These are phyloP conservation scores for Holocentrus rufus DNA, from an alignment of 2,797 vertebrate species.

Conservation along the genomic window DNA sequence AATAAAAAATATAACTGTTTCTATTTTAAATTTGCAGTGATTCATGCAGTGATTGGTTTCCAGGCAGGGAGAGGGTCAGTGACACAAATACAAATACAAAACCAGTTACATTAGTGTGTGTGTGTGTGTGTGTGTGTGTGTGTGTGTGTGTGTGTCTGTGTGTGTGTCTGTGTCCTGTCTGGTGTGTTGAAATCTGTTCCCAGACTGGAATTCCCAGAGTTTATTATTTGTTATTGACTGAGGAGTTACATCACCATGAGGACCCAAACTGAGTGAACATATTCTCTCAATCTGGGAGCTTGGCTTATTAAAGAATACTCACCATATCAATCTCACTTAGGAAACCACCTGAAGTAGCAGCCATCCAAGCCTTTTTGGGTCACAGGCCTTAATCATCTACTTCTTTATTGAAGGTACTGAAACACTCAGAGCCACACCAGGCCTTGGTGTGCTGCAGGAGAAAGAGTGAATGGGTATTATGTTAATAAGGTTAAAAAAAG, in stretches of 20 bases:
- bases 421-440: too few species aligned
- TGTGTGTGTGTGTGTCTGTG: not conserved
- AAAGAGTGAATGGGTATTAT: too few species aligned
- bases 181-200: conserved; percentile 39
- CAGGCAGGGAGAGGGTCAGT: not conserved
- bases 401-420: too few species aligned
- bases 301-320: not conserved
- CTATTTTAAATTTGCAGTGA: conserved; percentile 26
- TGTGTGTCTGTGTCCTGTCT: not conserved
- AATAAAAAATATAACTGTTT: conserved; percentile 62
- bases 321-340: too few species aligned
- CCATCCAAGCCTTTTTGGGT: too few species aligned
- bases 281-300: too few species aligned
- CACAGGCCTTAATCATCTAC: too few species aligned
- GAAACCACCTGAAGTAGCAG: too few species aligned
- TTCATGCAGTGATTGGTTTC: conserved; percentile 2
- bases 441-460: too few species aligned
- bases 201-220: conserved; percentile 35
- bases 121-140: conserved; percentile 1
- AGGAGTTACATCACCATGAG: not conserved
- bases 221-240: conserved; percentile 37
- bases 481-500: too few species aligned
- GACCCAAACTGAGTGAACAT: conserved; percentile 31
- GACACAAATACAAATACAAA: conserved; percentile 15
- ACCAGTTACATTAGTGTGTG: not conserved